phyloP scores from a whole-genome alignment of 1,140 invertebrate genomes.

The Sarcophaga peregrina region DNA sequence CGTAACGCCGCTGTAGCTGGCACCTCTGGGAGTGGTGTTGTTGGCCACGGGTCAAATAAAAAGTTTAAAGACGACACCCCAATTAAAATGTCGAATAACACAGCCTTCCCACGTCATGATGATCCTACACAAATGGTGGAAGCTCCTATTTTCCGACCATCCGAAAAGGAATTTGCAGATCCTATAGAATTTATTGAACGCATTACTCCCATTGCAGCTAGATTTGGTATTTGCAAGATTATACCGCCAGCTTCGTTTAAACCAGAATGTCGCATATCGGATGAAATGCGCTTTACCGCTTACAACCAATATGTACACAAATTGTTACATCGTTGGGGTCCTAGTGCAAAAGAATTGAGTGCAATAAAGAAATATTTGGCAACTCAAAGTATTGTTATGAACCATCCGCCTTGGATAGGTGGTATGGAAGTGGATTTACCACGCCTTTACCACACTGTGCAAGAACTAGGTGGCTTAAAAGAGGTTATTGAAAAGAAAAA shows the following conservation, averaged over 20 bases:
- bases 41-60: conserved; percentile 49
- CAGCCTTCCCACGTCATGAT: conserved; percentile 69
- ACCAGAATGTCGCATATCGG: conserved; percentile 87
- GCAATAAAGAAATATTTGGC: conserved; percentile 87
- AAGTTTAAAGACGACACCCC: conserved; percentile 64
- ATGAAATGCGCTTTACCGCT: conserved; percentile 88
- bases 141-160: conserved; percentile 85
- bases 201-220: conserved; percentile 81
- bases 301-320: conserved; percentile 93
- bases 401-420: conserved; percentile 83
- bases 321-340: conserved; percentile 89
- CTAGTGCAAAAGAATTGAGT: conserved; percentile 85
- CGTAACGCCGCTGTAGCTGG: conserved; percentile 51
- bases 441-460: conserved; percentile 86
- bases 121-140: conserved; percentile 76
- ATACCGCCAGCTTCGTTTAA: conserved; percentile 89
- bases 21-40: conserved; percentile 10
- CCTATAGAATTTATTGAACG: conserved; percentile 90
- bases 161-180: conserved; percentile 88
- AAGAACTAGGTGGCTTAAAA: conserved; percentile 86
- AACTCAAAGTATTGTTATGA: conserved; percentile 81
- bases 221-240: conserved; percentile 89
- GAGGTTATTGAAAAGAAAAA: conserved; percentile 91
- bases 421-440: conserved; percentile 92
- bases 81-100: conserved; percentile 69